A percentile compares a stretch with the other conserved stretches of the same genome.
These are phyloP conservation scores for Epinotia bilunana DNA, from an alignment of 2,888 invertebrate genomes.

Conservation along the genomic window DNA sequence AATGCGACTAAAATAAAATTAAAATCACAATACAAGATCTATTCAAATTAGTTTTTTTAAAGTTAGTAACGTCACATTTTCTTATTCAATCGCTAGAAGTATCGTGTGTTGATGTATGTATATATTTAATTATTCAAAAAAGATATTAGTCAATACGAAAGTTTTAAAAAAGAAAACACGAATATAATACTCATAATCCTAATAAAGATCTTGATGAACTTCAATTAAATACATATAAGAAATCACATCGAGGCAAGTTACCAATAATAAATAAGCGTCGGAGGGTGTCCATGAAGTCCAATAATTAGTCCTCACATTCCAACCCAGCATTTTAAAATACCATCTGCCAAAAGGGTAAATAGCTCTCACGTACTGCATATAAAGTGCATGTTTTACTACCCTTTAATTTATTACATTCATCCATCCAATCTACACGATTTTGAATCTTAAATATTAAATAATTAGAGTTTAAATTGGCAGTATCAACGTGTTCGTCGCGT, in stretches of 20 bases:
- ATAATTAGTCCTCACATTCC: conserved; percentile 36
- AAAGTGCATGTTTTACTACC: conserved; percentile 42
- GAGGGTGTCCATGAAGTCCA: conserved; percentile 34
- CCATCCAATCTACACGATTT: neutral
- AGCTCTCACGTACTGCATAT: conserved; percentile 40
- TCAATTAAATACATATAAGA: neutral
- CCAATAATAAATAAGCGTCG: conserved; percentile 13
- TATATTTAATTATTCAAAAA: neutral
- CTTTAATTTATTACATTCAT: conserved; percentile 31
- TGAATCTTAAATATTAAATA: neutral
- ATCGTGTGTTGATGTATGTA: no score
- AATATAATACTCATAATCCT: neutral
- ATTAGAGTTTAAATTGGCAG: conserved; percentile 6
- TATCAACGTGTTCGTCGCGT: conserved; percentile 20
- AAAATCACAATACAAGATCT: no score
- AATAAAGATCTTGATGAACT: neutral
- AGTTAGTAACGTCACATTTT: no score
- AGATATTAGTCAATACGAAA: neutral
- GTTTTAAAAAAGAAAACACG: no score
- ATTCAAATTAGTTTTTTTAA: no score
- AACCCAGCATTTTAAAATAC: conserved; percentile 32
- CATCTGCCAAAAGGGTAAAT: conserved; percentile 41
- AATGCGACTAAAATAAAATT: neutral
- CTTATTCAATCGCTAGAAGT: no score
- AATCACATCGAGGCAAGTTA: neutral